Evolutionary conservation across 37 sponge, comb jelly and placozoan genomes (phyloP), one percentile per base, ranked within the genome.

Genomic region (Theonella swinhoei): DNA sequence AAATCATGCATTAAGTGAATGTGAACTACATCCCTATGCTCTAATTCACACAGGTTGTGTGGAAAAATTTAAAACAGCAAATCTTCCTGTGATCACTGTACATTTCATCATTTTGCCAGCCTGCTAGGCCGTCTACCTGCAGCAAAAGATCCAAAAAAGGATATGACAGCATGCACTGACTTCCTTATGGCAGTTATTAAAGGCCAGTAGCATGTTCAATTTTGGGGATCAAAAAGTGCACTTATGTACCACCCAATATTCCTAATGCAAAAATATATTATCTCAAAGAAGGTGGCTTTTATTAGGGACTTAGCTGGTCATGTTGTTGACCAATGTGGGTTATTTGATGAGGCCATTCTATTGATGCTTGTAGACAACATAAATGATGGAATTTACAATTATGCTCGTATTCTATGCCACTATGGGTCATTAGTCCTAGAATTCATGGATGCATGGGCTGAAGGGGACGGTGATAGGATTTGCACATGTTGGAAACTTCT

Each of bases 391-490:
- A 25, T 77, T 26, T 63, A 69, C 64, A 77, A 60, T 60, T 77
- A 77, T 25, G 67, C 79, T 69, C 14, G 24, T 70, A 69, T 43
- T 11, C 79, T 31, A 23, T 77, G 54, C 36, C 76, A 74, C 36
- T 77, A 43, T 26, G 79, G 79, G 17, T 11, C 79, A 77, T 8
- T 77, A 17, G 20, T 77, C 8, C 23, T 77, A 11, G 62, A 61
- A 69, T 69, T 77, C 25, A 54, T 24, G 32, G 76, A 83, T 77
- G 79, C 79, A 26, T 83, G 76, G 85, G 64, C 62, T 68, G 79
- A 77, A 34, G 79, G 79, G 9, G 79, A 68, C 25, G 79, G 79
- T 17, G 79, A 77, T 26, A n/a, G 62, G 14, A 28, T 77, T 14
- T 77, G 70, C 38, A 19, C 7, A 26, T 77, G 79, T 30, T 77